phyloP scores from a whole-genome alignment of 2,888 invertebrate species.

The Gastracanthus pulcherrimus region DNA sequence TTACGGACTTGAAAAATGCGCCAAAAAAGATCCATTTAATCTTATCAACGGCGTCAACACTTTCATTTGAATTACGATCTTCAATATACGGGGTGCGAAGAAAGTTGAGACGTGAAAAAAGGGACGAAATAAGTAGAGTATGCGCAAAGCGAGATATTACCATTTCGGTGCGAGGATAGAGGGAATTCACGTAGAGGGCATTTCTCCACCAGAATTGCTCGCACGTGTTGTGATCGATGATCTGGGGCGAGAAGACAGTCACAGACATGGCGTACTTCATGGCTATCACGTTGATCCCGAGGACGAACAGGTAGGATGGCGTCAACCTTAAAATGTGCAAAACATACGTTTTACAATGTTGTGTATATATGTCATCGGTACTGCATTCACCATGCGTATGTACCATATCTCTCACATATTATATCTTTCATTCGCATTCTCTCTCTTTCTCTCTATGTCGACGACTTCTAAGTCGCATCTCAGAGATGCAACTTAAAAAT shows the following conservation, averaged over 20 bases:
- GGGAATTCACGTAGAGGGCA: slow-evolving; percentile 81
- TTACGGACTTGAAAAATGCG: not conserved
- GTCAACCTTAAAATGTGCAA: slow-evolving; percentile 78
- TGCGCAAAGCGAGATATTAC: slow-evolving; percentile 74
- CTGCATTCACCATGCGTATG: not conserved
- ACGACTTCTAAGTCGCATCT: no score
- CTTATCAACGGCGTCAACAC: not conserved
- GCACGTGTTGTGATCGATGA: slow-evolving; percentile 80
- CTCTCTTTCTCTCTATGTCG: not conserved
- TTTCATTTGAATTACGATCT: not conserved
- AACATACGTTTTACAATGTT: not conserved
- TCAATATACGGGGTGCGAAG: not conserved
- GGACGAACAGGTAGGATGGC: slow-evolving; percentile 81
- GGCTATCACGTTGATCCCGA: slow-evolving; percentile 79
- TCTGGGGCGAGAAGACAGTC: slow-evolving; percentile 79
- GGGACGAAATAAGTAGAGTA: not conserved
- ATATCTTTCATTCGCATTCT: not conserved
- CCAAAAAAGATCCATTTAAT: not conserved
- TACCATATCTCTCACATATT: not conserved
- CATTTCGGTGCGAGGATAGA: slow-evolving; percentile 81
- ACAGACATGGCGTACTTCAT: slow-evolving; percentile 78
- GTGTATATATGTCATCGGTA: not conserved
- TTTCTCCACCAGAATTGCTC: slow-evolving; percentile 83
- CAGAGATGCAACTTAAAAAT: no score
- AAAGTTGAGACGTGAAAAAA: not conserved